Evolutionary conservation across 2,797 vertebrate species (phyloP).

Genomic region (Borostomias antarcticus): DNA sequence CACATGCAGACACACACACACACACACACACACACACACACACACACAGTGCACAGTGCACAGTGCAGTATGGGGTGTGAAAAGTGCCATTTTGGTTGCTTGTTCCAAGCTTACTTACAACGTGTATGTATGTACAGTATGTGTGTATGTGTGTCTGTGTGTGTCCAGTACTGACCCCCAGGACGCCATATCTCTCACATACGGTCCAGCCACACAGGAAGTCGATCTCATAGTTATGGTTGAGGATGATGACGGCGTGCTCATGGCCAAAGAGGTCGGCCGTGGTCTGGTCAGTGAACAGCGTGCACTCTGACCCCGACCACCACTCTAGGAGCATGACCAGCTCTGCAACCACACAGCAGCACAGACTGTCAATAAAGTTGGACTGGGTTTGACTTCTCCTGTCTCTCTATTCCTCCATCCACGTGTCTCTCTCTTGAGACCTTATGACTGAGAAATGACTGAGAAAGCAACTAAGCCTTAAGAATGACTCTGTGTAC

Average conservation of each 20-base stretch:
- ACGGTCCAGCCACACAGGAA: constrained; percentile 91
- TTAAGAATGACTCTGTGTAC: no score
- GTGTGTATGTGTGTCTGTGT: no score
- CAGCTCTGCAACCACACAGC: constrained; percentile 70
- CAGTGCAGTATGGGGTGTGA: no score
- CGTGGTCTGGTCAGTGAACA: constrained; percentile 81
- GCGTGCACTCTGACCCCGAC: constrained; percentile 86
- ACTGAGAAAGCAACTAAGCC: no score
- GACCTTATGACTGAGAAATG: no score
- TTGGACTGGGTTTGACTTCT: not conserved
- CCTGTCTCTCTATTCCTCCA: not conserved
- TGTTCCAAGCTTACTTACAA: no score
- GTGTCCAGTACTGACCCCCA: constrained; percentile 77
- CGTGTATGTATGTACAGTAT: no score
- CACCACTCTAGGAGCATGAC: constrained; percentile 91
- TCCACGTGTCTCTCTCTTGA: not conserved
- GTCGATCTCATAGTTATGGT: constrained; percentile 92
- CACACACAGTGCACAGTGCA: not conserved
- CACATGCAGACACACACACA: constrained; percentile 4
- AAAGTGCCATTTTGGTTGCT: no score
- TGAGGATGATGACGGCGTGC: constrained; percentile 87
- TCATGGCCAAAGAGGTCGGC: constrained; percentile 82
- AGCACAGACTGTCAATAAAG: not conserved
- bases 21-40: not conserved
- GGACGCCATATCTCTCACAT: constrained; percentile 85